phyloP scores from a whole-genome alignment of 2,888 invertebrate species.

The Tipula lateralis region DNA sequence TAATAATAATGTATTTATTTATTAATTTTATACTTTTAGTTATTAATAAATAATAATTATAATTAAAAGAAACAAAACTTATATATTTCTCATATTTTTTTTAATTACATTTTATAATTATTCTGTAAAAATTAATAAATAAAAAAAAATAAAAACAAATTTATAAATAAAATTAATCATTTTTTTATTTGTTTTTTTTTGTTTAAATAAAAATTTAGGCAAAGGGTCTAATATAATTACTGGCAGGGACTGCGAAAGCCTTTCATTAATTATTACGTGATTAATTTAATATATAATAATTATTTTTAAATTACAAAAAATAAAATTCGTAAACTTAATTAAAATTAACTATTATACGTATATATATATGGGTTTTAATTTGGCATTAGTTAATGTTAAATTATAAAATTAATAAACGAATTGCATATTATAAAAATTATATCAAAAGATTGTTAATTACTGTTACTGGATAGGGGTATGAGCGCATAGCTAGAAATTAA shows the following conservation, averaged over 20 bases:
- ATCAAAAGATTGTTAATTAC: not conserved
- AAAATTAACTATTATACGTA: not conserved
- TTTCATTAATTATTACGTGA: constrained; percentile 20
- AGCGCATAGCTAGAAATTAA: constrained; percentile 24
- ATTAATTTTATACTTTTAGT: not conserved
- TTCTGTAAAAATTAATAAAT: not conserved
- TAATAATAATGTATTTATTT: not conserved
- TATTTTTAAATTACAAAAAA: not conserved
- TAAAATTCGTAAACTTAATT: not conserved
- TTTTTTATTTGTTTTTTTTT: constrained; percentile 20
- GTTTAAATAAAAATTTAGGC: constrained; percentile 27
- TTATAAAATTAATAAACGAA: not conserved
- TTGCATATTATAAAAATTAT: not conserved
- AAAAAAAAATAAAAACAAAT: not conserved
- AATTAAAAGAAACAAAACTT: constrained; percentile 27
- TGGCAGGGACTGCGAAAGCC: constrained; percentile 38
- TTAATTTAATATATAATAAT: not conserved
- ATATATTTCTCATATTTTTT: not conserved
- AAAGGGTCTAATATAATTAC: constrained; percentile 32
- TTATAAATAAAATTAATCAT: not conserved
- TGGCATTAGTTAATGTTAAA: not conserved
- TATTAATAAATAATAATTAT: not conserved
- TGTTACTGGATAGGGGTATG: constrained; percentile 15
- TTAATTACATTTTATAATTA: not conserved
- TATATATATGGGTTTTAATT: not conserved